Evolutionary conservation across 1,140 invertebrate genomes (phyloP), one percentile per base, ranked within the genome.

Genomic region (Zaprionus kolodkinae): DNA sequence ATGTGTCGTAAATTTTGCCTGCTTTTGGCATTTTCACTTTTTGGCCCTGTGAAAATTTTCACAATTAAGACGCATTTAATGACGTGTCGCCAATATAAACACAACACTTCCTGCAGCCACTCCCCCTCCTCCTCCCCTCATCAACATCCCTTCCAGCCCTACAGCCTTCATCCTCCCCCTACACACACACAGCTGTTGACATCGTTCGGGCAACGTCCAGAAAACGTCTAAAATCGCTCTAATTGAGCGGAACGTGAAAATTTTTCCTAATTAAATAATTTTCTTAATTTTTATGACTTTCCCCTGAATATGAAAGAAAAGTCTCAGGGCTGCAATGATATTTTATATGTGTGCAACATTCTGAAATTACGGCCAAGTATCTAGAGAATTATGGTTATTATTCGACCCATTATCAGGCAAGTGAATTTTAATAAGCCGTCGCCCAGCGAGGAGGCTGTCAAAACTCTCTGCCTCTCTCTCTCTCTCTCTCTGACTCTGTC

Each of bases 241-340:
- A 88, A 88, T 88, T 88, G 82, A 88, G 81, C 81, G 85, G 80
- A 80, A 89, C 85, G 85, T 89, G 85, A 85, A 89, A 90, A 89
- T 90, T 90, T 89, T 89, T 85, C 69, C 76, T 89, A 90, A 89
- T 89, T 89, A 89, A 86, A 85, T 66, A 70, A 75, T 89, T 88
- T 83, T 56, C 76, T 85, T 78, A 85, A 89, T 90, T 89, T 81
- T 90, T 76, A 90, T 78, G 85, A 89, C 81, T 60, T 79, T 30
- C 27, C 27, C 27, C 27, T 3, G 35, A 50, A 6, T 6, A 10
- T 0, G 6, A 35, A 35, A 21, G 4, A 43, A 57, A 21, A 35
- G 21, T 21, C 30, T 59, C 38, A 6, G 30, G 10, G 59, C 35
- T 30, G 1, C 61, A 66, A 60, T 63, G 77, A 80, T 84, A 88